Base-by-base conservation (phyloP, 2,113 vertebrate genomes). In the Catharus bicknelli region DNA sequence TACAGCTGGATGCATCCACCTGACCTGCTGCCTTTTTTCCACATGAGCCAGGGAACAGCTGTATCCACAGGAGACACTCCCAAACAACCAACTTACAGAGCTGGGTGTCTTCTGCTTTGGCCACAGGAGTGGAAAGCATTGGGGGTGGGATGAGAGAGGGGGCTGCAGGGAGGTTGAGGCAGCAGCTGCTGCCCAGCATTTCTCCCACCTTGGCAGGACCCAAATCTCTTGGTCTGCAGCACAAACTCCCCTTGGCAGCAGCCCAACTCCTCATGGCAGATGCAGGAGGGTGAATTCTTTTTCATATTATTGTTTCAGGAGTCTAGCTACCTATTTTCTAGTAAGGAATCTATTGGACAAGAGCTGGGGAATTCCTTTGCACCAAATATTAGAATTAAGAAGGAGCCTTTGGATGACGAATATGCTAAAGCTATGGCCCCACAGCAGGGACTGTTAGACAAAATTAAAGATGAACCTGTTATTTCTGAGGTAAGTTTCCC, bases 351-450 rank as follows among this genome's bases (percentile, higher is more conserved):
- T 94, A 97, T 98, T 97, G 97, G 98, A 97, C 98, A 97, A 96
- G 98, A 98, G 95, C 97, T 98, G 94, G 98, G 98, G 74, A 98
- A 97, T 94, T 98, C 98, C 74, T 97, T 97, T 90, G 97, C 98
- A 50, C 95, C 98, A 72, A 92, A 97, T 97, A 97, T 98, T 96
- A 98, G 98, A 92, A 98, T 99, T 97, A 99, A 99, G 97, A 99
- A 99, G 92, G 99, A 99, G 97, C 99, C 99, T 87, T 97, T 98
- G 96, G 99, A 99, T 90, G 99, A 99, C 94, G 99, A 99, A 96
- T 99, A 99, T 95, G 98, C 98, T 79, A 98, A 97, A 96, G 99
- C 99, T 81, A 96, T 99, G 86, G 97, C 97, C 83, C 98, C 98
- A 94, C 98, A 98, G 67, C 92, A 97, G 59, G 95, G 97, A 92